Evolutionary conservation across 23 tunicate species (phyloP), one percentile per base, ranked within the genome.

Genomic region (Corella eumyota): DNA sequence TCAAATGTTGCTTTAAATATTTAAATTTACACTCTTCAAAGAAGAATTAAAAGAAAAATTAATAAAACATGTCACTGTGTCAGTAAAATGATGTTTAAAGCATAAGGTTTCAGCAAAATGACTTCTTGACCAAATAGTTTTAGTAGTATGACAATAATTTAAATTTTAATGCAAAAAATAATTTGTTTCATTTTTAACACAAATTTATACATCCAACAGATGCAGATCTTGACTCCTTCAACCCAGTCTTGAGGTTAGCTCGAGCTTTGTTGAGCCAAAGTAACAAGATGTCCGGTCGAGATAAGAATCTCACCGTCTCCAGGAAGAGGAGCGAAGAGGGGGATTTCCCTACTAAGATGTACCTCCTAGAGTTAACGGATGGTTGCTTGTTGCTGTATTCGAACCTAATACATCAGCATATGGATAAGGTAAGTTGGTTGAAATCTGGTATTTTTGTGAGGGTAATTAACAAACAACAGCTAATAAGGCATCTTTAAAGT

Each of bases 381-480:
- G 88, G 88, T n/a, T 88, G 96, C 34, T 58, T 88, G 13, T 67
- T 88, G 35, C 56, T 88, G 21, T 88, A 72, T 61, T 58, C 65
- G 56, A 75, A 73, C 56, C 13, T 77, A 30, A 62, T 88, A 20
- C 76, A 88, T 52, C 79, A 60, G 29, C 96, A 88, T 36, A 88
- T 88, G 96, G 96, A 88, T 55, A 88, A 88, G 81, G 96, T 79
- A 35, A n/a, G 68, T 40, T 59, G n/a, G n/a, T n/a, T 48, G 11
- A 9, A 9, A 26, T 11, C 15, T 60, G 11, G 47, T 17, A 11
- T 30, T 7, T 15, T 15, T 19, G 59, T 15, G 19, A 53, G 24
- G 7, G 24, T 53, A 21, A 21, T 7, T 53, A 23, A 15, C 20
- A 7, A 13, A 7, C 21, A 11, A n/a, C n/a, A n/a, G n/a, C n/a